Evolutionary conservation across 1,140 invertebrate species (phyloP).

Genomic region (Brachionus calyciflorus): DNA sequence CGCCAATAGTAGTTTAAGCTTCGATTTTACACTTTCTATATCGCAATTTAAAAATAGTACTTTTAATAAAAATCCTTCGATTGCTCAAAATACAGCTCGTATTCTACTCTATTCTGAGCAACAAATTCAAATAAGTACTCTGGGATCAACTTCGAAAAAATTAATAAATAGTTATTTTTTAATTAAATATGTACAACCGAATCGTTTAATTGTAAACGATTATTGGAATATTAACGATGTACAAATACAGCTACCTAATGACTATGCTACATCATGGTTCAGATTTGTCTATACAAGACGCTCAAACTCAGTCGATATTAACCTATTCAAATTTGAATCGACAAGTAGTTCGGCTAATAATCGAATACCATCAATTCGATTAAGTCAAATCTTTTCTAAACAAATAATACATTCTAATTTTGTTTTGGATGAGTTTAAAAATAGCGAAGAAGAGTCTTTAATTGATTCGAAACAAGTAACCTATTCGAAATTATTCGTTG

Average conservation of each 20-base stretch:
- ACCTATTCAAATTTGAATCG: constrained; percentile 17
- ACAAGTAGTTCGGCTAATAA: neutral
- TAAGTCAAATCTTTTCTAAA: neutral
- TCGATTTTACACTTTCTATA: constrained; percentile 34
- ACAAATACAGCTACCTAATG: constrained; percentile 21
- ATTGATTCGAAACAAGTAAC: constrained; percentile 17
- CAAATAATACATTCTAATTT: constrained; percentile 26
- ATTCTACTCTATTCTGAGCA: constrained; percentile 33
- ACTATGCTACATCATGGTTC: constrained; percentile 27
- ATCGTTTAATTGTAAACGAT: constrained; percentile 32
- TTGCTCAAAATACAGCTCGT: neutral
- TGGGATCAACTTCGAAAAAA: constrained; percentile 24
- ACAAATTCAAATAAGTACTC: constrained; percentile 31
- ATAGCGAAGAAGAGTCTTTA: neutral
- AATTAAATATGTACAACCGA: neutral
- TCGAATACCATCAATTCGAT: constrained; percentile 6
- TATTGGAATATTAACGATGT: constrained; percentile 44
- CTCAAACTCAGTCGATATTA: neutral
- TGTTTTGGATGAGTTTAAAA: neutral
- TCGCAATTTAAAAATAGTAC: neutral
- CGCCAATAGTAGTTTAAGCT: neutral
- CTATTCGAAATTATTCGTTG: constrained; percentile 25
- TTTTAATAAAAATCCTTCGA: neutral
- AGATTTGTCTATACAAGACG: constrained; percentile 14
- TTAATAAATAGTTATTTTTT: constrained; percentile 37